Evolutionary conservation across 2,113 vertebrate species (phyloP).

Genomic region (Platanista minor): DNA sequence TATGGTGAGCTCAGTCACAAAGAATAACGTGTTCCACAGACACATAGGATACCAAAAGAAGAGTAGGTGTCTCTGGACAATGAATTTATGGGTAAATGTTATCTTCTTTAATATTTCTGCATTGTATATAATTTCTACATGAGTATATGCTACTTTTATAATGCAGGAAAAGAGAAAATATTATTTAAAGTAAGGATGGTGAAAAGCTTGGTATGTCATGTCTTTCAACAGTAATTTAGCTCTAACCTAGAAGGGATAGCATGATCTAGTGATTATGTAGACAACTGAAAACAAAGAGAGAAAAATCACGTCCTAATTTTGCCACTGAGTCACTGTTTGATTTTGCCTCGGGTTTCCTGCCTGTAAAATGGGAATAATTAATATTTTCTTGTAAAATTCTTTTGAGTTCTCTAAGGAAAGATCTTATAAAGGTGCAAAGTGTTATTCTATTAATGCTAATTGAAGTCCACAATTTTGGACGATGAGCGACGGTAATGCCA

Average conservation of each 20-base stretch:
- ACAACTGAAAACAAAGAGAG: slow-evolving; percentile 34
- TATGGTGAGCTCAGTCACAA: neutral
- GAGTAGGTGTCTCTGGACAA: neutral
- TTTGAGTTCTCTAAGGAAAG: slow-evolving; percentile 33
- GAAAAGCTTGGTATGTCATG: neutral
- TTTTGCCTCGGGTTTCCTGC: slow-evolving; percentile 61
- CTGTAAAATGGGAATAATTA: slow-evolving; percentile 75
- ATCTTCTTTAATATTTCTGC: neutral
- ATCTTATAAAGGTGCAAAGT: slow-evolving; percentile 47
- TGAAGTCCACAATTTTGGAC: neutral
- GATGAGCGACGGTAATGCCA: no score
- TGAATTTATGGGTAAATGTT: neutral
- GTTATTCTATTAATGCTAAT: slow-evolving; percentile 55
- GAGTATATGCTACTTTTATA: neutral
- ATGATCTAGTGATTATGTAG: neutral
- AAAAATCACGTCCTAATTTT: slow-evolving; percentile 58
- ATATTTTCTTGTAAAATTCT: slow-evolving; percentile 70
- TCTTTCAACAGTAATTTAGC: slow-evolving; percentile 30
- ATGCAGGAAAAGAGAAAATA: neutral
- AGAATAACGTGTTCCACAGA: neutral
- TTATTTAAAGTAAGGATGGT: neutral
- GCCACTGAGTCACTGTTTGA: slow-evolving; percentile 52
- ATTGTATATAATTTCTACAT: neutral
- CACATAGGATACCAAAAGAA: neutral
- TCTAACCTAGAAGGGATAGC: neutral